Conservation (phyloP, 2,888 invertebrate genomes). For the Coelinius sp. region DNA sequence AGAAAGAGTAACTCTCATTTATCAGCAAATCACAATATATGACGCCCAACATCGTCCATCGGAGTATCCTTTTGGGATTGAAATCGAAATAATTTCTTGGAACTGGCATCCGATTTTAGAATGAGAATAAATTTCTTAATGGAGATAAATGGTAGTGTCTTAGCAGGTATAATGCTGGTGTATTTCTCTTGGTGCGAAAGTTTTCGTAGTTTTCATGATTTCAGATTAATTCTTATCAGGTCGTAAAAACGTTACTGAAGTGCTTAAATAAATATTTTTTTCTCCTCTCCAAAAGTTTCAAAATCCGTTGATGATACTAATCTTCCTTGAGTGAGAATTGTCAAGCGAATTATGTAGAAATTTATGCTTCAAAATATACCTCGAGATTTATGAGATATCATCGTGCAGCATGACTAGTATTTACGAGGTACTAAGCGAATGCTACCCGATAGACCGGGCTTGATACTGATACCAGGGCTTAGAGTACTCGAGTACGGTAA, state of each 20-base stretch:
- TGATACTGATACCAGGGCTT: conserved; percentile 6
- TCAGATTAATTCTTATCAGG: conserved; percentile 14
- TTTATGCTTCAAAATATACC: background rate
- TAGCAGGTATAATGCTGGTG: conserved; percentile 9
- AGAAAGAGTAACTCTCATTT: background rate
- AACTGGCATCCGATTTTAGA: background rate
- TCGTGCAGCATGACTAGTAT: conserved; percentile 4
- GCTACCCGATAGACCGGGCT: background rate
- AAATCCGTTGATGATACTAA: background rate
- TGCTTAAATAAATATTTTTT: background rate
- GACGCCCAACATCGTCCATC: conserved; percentile 8
- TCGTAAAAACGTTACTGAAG: background rate
- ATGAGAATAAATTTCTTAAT: conserved; percentile 8
- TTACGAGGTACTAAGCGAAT: conserved; percentile 5
- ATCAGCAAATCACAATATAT: conserved; percentile 10
- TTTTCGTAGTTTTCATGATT: background rate
- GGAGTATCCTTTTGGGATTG: background rate
- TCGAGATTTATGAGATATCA: background rate
- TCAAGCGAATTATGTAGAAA: background rate
- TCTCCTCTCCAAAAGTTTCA: background rate
- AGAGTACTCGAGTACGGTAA: conserved; percentile 4
- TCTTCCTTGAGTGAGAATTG: background rate
- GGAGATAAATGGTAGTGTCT: conserved; percentile 10
- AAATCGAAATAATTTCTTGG: background rate
- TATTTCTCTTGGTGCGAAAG: conserved; percentile 1